Base-by-base conservation (phyloP, 2,113 vertebrate species). In the Catagonus wagneri region DNA sequence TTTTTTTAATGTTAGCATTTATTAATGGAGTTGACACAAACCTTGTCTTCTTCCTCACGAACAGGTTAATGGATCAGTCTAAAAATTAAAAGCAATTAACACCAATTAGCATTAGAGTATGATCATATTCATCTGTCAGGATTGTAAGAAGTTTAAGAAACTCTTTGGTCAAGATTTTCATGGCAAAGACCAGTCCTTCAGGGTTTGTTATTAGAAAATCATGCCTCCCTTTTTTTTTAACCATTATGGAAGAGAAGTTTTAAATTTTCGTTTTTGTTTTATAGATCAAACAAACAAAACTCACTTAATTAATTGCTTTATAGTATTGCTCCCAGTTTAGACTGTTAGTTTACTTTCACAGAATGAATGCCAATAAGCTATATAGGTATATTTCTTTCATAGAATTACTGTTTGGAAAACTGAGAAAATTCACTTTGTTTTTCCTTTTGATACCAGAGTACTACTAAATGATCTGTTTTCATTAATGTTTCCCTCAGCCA, bases 21-120 rank as follows among this genome's bases (percentile, higher is more conserved):
- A 25, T 66, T 78, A 75, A 75, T 52, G 58, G 17, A 74, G 50
- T 83, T 96, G 66, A 72, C 14, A 66, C 16, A 60, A 71, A 79
- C 6, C 4, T 34, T 39, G 27, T 86, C 68, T 89, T 95, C 44
- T 50, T 71, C 74, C 39, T 32, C 25, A 72, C 50, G 29, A 80
- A 54, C 14, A 96, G 9, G 74, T 89, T 75, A 95, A 93, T 66
- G 7, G 63, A 50, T 58, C 79, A 79, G 17, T 83, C 19, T 56
- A 93, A 92, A 66, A 9, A 91, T 66, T 95, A 89, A 95, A 94
- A 85, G 16, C 20, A 65, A 61, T 83, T 91, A 93, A 86, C 10
- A 60, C 5, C 4, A 81, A 84, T 83, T 65, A 23, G 68, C 50
- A 1, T n/a, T 63, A 32, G 22, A 85, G 88, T 8, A 58, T 56